These are phyloP conservation scores for Empis livida DNA, from an alignment of 2,888 invertebrate species.

Conservation along the genomic window DNA sequence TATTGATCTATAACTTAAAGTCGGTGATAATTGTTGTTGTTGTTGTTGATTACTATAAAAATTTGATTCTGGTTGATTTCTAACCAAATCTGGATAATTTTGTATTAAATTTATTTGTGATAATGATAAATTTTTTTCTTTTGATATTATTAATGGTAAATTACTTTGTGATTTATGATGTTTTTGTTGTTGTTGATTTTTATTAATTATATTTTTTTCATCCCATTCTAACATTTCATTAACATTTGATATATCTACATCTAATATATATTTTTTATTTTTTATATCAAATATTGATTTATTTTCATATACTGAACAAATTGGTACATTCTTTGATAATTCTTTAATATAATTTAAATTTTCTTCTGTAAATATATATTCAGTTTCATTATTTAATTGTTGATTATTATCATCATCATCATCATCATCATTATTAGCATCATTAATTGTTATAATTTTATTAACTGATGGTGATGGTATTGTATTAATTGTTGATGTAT, in stretches of 20 bases:
- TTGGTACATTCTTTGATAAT: conserved; percentile 34
- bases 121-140: not conserved
- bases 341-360: conserved; percentile 34
- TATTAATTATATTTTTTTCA: conserved; percentile 16
- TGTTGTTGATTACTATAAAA: not conserved
- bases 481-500: not conserved
- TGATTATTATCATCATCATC: conserved; percentile 12
- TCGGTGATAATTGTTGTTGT: not conserved
- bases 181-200: not conserved
- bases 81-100: conserved; percentile 14
- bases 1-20: not conserved
- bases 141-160: conserved; percentile 2
- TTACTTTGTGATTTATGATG: not conserved
- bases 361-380: conserved; percentile 30
- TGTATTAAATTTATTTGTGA: not conserved
- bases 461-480: not conserved
- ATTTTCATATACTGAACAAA: conserved; percentile 34
- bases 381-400: conserved; percentile 7
- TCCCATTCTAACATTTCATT: conserved; percentile 28
- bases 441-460: not conserved
- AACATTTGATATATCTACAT: conserved; percentile 17
- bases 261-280: conserved; percentile 15
- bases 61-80: conserved; percentile 4
- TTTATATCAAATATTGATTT: conserved; percentile 31
- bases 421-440: conserved; percentile 8